A percentile compares a stretch with the other conserved stretches of the same genome.
Evolutionary conservation across 2,797 vertebrate species (phyloP).

Genomic region (Coracias cyanogaster): DNA sequence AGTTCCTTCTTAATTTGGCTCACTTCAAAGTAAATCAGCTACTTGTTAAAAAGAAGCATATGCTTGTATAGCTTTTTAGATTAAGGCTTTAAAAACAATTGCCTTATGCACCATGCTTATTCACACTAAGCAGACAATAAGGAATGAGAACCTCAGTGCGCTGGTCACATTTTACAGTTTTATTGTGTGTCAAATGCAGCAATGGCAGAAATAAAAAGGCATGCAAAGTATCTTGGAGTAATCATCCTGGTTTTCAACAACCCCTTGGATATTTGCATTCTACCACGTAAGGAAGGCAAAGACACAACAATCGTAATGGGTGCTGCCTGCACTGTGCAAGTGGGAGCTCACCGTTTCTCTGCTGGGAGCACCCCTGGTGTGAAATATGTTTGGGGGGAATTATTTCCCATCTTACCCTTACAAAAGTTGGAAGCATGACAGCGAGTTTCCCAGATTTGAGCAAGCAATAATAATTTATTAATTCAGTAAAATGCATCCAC

Average conservation of each 20-base stretch:
- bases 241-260: background rate
- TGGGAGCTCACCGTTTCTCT: background rate
- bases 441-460: rapidly evolving
- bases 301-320: background rate
- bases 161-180: background rate
- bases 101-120: background rate
- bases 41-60: background rate
- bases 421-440: background rate
- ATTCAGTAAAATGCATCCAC: background rate
- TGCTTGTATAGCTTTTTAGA: background rate
- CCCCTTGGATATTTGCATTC: background rate
- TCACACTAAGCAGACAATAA: background rate
- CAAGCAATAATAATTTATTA: background rate
- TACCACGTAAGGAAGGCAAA: background rate
- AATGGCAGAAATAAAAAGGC: background rate
- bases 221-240: background rate
- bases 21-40: background rate
- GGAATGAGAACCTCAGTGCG: background rate
- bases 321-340: background rate
- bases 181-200: background rate
- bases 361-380: background rate
- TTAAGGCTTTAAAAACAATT: background rate
- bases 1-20: background rate
- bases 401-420: background rate
- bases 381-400: background rate